These are phyloP conservation scores for Piezodorus guildinii DNA, from an alignment of 1,140 invertebrate genomes.

Conservation along the genomic window DNA sequence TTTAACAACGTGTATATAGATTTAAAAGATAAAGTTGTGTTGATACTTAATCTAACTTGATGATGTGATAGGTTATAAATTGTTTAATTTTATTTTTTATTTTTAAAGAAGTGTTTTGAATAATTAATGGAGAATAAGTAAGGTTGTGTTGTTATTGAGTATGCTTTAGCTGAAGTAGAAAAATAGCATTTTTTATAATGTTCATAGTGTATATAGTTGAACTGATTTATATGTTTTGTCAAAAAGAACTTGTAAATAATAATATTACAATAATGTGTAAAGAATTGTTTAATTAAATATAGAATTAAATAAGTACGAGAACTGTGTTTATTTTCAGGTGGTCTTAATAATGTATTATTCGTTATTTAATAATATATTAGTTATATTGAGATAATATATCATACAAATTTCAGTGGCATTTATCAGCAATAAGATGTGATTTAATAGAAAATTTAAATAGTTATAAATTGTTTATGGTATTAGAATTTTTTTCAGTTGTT, in stretches of 20 bases:
- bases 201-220: constrained; percentile 22
- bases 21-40: too few relatives aligned
- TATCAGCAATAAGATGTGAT: constrained; percentile 16
- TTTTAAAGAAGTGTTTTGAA: constrained; percentile 1
- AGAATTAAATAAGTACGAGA: background rate
- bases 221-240: constrained; percentile 21
- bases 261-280: constrained; percentile 8
- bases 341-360: too few relatives aligned
- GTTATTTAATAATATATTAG: constrained; percentile 7
- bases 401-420: constrained; percentile 13
- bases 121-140: background rate
- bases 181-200: constrained; percentile 20
- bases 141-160: constrained; percentile 9
- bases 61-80: constrained; percentile 7
- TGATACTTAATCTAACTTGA: too few relatives aligned
- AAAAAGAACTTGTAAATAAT: constrained; percentile 7
- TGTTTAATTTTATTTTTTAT: background rate
- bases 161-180: constrained; percentile 16
- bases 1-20: too few relatives aligned
- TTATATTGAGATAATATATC: constrained; percentile 5
- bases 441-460: background rate
- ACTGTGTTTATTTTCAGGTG: constrained; percentile 3
- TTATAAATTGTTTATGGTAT: too few relatives aligned
- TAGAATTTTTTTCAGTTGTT: too few relatives aligned
- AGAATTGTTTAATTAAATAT: constrained; percentile 5